Base-by-base conservation (phyloP, 1,140 invertebrate species). In the Caligus rogercresseyi region DNA sequence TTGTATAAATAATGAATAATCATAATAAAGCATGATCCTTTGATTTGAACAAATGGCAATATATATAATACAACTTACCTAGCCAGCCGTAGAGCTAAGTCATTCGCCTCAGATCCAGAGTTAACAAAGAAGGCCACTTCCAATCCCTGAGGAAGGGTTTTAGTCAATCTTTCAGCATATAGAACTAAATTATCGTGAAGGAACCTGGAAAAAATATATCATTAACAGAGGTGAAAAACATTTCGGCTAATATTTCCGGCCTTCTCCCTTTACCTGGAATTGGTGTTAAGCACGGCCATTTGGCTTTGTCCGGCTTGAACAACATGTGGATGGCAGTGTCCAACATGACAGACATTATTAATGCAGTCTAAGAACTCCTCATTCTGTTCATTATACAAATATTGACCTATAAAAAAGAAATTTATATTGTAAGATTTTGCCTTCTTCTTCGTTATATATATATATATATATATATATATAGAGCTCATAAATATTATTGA, bases 51-150 rank as follows among this genome's bases (percentile, higher is more conserved):
- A 43, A 43, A 43, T 43, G n/a, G n/a, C n/a, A n/a, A n/a, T n/a
- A n/a, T n/a, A n/a, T n/a, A n/a, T n/a, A n/a, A n/a, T n/a, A n/a
- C n/a, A 55, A 18, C 16, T 18, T 26, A 60, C 57, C 24, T 60
- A 1, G 93, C 89, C 52, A 99, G 75, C 54, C 93, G 79, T 3
- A 98, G 72, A 0, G 95, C 95, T 66, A 99, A 76, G 75, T 99
- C 95, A 76, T 98, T 99, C 1, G 95, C 93, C 77, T 98, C 94
- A 24, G 92, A 97, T n/a, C 93, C 95, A 1, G 95, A 98, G 74
- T 98, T 99, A 16, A 96, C 91, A 68, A 98, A 88, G 75, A 88
- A 97, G 70, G 92, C 94, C 4, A 97, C 89, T 15, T 85, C 88
- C n/a, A 81, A 67, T 43, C 71, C 67, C 3, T 71, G 66, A 7